These are phyloP conservation scores for Tryphoninae sp. DNA, from an alignment of 2,888 invertebrate genomes.

Conservation along the genomic window DNA sequence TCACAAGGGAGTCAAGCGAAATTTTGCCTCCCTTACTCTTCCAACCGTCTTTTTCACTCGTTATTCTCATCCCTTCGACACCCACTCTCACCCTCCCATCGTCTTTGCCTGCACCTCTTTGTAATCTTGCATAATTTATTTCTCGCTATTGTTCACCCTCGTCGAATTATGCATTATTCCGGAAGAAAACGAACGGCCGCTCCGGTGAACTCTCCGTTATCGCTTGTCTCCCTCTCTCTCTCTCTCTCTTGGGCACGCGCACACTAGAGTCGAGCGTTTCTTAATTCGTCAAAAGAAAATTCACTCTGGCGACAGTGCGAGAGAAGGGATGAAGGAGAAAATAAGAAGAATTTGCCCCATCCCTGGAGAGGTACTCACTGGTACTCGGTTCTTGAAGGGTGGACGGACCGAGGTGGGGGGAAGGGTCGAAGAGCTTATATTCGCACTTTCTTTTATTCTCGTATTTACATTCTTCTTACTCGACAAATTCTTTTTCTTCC, in stretches of 20 bases:
- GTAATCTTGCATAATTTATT: slow-evolving; percentile 82
- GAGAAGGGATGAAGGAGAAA: slow-evolving; percentile 23
- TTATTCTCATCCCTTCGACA: slow-evolving; percentile 48
- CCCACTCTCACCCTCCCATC: slow-evolving; percentile 43
- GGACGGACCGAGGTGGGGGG: slow-evolving; percentile 1
- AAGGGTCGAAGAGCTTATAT: slow-evolving; percentile 43
- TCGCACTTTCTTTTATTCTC: slow-evolving; percentile 55
- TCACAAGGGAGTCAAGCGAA: slow-evolving; percentile 16
- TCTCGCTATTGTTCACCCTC: slow-evolving; percentile 77
- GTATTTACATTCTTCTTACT: slow-evolving; percentile 57
- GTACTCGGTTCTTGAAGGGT: slow-evolving; percentile 28
- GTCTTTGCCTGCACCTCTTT: slow-evolving; percentile 70
- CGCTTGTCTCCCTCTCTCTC: neutral
- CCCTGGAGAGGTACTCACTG: slow-evolving; percentile 29
- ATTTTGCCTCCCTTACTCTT: slow-evolving; percentile 9
- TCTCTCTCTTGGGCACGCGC: neutral
- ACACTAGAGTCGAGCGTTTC: slow-evolving; percentile 63
- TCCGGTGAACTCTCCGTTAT: slow-evolving; percentile 28
- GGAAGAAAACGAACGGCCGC: slow-evolving; percentile 65
- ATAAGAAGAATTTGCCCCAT: slow-evolving; percentile 43
- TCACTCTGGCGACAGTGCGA: slow-evolving; percentile 56
- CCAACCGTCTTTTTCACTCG: slow-evolving; percentile 9
- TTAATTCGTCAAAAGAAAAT: slow-evolving; percentile 76
- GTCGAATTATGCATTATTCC: slow-evolving; percentile 78
- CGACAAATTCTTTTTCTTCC: slow-evolving; percentile 10